Evolutionary conservation across 92 coral and sea anemone genomes (phyloP), one percentile per base, ranked within the genome.

Genomic region (Micromussa lordhowensis): DNA sequence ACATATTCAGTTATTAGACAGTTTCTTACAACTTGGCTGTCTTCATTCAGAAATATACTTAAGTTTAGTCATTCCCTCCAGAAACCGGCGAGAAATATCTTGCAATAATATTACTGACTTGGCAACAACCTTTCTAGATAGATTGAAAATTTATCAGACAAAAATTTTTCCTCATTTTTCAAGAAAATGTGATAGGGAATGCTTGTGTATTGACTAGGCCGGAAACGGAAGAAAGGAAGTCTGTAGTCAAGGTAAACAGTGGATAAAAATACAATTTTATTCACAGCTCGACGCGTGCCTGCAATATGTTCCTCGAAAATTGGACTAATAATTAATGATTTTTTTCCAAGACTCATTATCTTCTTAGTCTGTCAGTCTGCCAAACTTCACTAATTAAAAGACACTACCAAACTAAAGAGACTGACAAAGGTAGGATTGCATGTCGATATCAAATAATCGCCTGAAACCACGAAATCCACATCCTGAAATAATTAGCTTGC

Each of bases 401-500:
- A 35, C 80, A 74, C 9, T n/a, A 31, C 15, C 21, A 24, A 5
- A 13, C 63, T 71, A 38, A 22, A 51, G 53, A 53, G 34, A 29
- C 21, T 72, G 78, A 40, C 24, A 44, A 82, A 44, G n/a, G 49
- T 71, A 30, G 79, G 28, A 22, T 31, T 40, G 86, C 77, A 49
- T 68, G 44, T 22, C 13, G 32, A 59, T 70, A 30, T 69, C 69
- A 29, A 44, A 48, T 68, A 48, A 32, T 49, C 78, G 51, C 78
- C 78, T 44, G 61, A 73, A 84, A 35, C 63, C 58, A 38, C 28
- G 48, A 85, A 59, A 59, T 77, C 38, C 36, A 63, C 88, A 84
- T 74, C 68, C 34, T 57, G 88, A 14, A 35, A 29, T 48, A 63
- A 86, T 86, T 77, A 44, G 51, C 32, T 19, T 22, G 49, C 77